phyloP scores from a whole-genome alignment of 1,140 invertebrate genomes.

The Lysiphlebus fabarum region DNA sequence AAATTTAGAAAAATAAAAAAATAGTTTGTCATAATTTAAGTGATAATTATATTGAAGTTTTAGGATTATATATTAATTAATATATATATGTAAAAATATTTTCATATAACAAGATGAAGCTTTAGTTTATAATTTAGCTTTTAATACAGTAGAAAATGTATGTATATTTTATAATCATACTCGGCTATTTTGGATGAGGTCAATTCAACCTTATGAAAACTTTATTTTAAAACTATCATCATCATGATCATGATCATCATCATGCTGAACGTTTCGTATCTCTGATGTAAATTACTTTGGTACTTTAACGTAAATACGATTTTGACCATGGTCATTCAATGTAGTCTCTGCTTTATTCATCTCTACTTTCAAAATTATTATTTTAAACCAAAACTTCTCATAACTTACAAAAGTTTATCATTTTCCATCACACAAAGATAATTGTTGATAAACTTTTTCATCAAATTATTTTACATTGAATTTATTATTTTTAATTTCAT shows the following conservation, averaged over 20 bases:
- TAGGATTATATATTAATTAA: too few species aligned
- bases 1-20: too few species aligned
- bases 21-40: too few species aligned
- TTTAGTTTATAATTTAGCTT: background rate
- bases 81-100: too few species aligned
- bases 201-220: background rate
- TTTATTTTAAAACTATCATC: background rate
- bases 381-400: background rate
- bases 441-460: constrained; percentile 17
- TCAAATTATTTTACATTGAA: constrained; percentile 16
- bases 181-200: too few species aligned
- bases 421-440: constrained; percentile 14
- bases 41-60: too few species aligned
- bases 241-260: background rate
- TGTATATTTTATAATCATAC: background rate
- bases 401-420: constrained; percentile 7
- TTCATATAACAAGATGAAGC: background rate
- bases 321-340: constrained; percentile 26
- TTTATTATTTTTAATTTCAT: constrained; percentile 18
- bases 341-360: constrained; percentile 8
- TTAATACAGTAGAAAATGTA: background rate
- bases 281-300: constrained; percentile 28
- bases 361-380: background rate
- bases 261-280: constrained; percentile 15
- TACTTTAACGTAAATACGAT: constrained; percentile 25